These are phyloP conservation scores for Eucidaris tribuloides DNA, from an alignment of 35 echinoderm and acorn worm species.

Conservation along the genomic window DNA sequence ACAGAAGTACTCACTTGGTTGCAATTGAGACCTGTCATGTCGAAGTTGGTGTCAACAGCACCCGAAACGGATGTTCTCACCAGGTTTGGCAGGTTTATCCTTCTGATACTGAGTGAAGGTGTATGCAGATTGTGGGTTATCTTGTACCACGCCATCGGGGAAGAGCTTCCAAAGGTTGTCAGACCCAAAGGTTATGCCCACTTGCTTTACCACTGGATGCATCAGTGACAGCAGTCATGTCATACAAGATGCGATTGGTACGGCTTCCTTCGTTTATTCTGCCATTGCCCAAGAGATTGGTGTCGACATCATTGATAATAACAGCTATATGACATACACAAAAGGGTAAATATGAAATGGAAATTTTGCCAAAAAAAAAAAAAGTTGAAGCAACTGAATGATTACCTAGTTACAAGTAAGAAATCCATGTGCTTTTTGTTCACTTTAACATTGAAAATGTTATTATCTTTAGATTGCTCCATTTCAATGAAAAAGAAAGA, in stretches of 20 bases:
- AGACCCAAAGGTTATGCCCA: conserved; percentile 79
- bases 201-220: conserved; percentile 49
- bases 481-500: neutral
- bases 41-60: conserved; percentile 56
- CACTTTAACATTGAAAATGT: no score
- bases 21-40: conserved; percentile 70
- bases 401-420: no score
- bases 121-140: conserved; percentile 13
- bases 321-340: neutral
- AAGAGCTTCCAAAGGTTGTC: conserved; percentile 42
- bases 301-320: neutral
- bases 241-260: conserved; percentile 49
- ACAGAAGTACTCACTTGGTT: conserved; percentile 67
- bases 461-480: neutral
- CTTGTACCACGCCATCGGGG: conserved; percentile 42
- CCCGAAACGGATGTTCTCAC: conserved; percentile 50
- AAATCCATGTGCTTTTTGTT: no score
- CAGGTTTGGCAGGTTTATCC: conserved; percentile 48
- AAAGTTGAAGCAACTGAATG: neutral
- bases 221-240: conserved; percentile 39
- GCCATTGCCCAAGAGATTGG: neutral
- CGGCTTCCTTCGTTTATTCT: conserved; percentile 23
- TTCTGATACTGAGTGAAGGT: conserved; percentile 33
- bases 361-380: neutral
- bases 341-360: neutral